These are phyloP conservation scores for Tretioscincus oriximinensis DNA, from an alignment of 2,113 vertebrate genomes.

Conservation along the genomic window DNA sequence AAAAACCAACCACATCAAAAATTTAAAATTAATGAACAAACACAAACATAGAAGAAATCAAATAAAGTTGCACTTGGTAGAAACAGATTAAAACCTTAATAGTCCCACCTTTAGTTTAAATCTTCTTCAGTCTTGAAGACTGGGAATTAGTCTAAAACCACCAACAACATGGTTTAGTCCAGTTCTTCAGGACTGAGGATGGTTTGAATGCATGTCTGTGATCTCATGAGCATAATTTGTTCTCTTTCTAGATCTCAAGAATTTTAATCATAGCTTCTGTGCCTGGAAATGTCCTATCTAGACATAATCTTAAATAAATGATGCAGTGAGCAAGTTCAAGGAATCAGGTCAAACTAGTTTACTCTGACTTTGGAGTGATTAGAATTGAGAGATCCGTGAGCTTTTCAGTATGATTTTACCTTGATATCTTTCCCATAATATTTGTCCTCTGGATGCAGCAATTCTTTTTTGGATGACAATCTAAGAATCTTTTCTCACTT, in stretches of 20 bases:
- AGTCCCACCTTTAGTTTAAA: too few relatives aligned
- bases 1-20: too few relatives aligned
- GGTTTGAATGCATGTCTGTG: too few relatives aligned
- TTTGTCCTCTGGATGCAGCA: conserved; percentile 26
- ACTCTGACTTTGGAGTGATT: conserved; percentile 8
- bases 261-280: conserved; percentile 58
- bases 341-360: background rate
- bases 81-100: too few relatives aligned
- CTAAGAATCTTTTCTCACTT: background rate
- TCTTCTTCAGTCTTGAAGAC: too few relatives aligned
- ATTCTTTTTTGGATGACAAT: background rate
- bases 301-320: conserved; percentile 68
- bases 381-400: conserved; percentile 1
- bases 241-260: conserved; percentile 39
- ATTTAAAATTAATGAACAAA: too few relatives aligned
- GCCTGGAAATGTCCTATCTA: conserved; percentile 64
- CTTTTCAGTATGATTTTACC: conserved; percentile 22
- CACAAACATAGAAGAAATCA: too few relatives aligned
- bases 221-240: background rate
- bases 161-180: too few relatives aligned
- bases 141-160: too few relatives aligned
- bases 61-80: too few relatives aligned
- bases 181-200: too few relatives aligned
- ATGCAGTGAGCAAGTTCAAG: conserved; percentile 59
- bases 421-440: background rate